A percentile compares a stretch with the other conserved stretches of the same genome.
Evolutionary conservation across 2,888 invertebrate species (phyloP).

Genomic region (Nemotelus nigrinus): DNA sequence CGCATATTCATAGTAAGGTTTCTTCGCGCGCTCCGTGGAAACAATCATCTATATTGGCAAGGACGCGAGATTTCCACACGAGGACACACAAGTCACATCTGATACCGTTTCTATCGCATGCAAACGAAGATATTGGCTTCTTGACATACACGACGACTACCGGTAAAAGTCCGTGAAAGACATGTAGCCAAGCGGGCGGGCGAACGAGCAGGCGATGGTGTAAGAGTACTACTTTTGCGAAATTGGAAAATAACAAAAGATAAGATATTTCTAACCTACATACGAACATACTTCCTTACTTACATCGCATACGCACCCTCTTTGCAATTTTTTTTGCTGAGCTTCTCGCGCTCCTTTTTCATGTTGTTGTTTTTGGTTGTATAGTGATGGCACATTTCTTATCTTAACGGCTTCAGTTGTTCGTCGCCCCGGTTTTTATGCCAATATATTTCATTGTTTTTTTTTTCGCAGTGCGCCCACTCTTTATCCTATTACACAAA

Average conservation of each 20-base stretch:
- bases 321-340: too few species aligned
- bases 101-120: not conserved
- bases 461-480: not conserved
- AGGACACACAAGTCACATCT: slow-evolving; percentile 30
- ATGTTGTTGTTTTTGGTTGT: not conserved
- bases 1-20: not conserved
- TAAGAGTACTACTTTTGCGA: not conserved
- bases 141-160: not conserved
- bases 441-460: slow-evolving; percentile 32
- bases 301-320: too few species aligned
- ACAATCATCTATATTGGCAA: slow-evolving; percentile 11
- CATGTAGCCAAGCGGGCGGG: too few species aligned
- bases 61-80: slow-evolving; percentile 20
- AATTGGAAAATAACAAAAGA: slow-evolving; percentile 35
- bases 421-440: not conserved
- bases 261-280: slow-evolving; percentile 9
- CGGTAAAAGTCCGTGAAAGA: too few species aligned
- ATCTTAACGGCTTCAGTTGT: slow-evolving; percentile 37
- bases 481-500: not conserved
- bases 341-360: not conserved
- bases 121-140: slow-evolving; percentile 19
- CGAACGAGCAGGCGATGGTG: too few species aligned
- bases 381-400: slow-evolving; percentile 17
- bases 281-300: not conserved
- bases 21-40: not conserved